Evolutionary conservation across 2,113 vertebrate genomes (phyloP).

Genomic region (Muntiacus reevesi): DNA sequence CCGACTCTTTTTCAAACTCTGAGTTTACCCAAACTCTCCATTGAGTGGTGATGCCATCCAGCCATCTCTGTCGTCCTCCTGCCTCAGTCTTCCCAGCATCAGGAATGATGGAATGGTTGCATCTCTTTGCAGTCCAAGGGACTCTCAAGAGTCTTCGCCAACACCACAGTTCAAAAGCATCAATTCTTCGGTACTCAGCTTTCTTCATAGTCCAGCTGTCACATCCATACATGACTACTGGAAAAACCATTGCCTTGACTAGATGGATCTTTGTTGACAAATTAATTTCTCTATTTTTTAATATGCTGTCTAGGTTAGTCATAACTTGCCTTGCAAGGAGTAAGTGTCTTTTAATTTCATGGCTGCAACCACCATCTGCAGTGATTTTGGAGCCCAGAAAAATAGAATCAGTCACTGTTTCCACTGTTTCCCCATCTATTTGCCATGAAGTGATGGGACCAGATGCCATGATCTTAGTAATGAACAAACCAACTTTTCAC

Average conservation of each 20-base stretch:
- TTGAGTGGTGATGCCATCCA: neutral
- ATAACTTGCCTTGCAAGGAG: neutral
- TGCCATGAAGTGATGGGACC: neutral
- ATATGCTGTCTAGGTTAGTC: neutral
- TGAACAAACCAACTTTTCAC: neutral
- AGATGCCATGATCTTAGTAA: neutral
- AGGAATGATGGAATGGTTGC: too few relatives aligned
- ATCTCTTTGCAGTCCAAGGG: neutral
- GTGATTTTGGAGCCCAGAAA: neutral
- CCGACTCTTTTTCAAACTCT: neutral
- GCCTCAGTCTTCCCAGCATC: neutral
- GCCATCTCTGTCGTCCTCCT: neutral
- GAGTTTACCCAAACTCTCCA: neutral
- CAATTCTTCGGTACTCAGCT: neutral
- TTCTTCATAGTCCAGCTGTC: neutral
- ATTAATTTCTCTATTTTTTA: neutral
- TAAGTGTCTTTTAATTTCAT: neutral
- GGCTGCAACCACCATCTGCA: neutral
- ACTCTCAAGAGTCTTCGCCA: neutral
- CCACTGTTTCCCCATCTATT: neutral
- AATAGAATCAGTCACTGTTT: neutral
- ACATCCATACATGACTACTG: neutral
- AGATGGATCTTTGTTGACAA: neutral
- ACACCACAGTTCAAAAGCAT: neutral
- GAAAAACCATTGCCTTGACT: neutral